phyloP scores from a whole-genome alignment of 1,140 invertebrate species.

The Ceratina japonica region DNA sequence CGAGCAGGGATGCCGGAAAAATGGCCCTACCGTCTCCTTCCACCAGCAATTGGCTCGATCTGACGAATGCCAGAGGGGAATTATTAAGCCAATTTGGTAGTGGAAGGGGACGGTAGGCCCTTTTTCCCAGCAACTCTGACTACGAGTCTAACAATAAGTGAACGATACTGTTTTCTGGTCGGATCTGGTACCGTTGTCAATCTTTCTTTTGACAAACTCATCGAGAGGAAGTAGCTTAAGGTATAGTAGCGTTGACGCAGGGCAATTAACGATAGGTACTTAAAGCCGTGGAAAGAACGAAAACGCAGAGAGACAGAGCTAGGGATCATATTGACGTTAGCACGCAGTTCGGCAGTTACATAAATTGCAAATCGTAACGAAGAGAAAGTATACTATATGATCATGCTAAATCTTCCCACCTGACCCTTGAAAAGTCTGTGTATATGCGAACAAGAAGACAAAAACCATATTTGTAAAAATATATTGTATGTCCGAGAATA shows the following conservation, averaged over 20 bases:
- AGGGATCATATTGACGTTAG: conserved; percentile 21
- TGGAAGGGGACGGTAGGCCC: too few relatives aligned
- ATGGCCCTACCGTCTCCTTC: too few relatives aligned
- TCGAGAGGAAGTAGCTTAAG: not conserved
- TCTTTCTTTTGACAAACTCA: not conserved
- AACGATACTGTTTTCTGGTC: not conserved
- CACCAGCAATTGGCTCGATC: too few relatives aligned
- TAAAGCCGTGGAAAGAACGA: not conserved
- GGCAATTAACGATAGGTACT: not conserved
- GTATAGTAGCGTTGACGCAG: not conserved
- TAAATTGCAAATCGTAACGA: not conserved
- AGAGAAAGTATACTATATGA: not conserved
- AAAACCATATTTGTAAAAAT: conserved; percentile 63
- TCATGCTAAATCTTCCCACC: conserved; percentile 12
- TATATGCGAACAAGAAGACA: conserved; percentile 8
- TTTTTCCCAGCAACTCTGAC: too few relatives aligned
- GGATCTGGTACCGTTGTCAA: not conserved
- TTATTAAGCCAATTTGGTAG: too few relatives aligned
- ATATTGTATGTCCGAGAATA: conserved; percentile 63
- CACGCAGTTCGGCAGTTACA: conserved; percentile 8
- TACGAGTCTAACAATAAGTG: too few relatives aligned
- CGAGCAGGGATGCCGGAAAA: too few relatives aligned
- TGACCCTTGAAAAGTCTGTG: conserved; percentile 43
- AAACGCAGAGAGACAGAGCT: conserved; percentile 8
- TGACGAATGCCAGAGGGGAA: too few relatives aligned